Percentiles rank a stretch among this genome's conserved stretches.
These are phyloP conservation scores for Lasaia peninsularis DNA, from an alignment of 1,140 invertebrate genomes.

Conservation along the genomic window DNA sequence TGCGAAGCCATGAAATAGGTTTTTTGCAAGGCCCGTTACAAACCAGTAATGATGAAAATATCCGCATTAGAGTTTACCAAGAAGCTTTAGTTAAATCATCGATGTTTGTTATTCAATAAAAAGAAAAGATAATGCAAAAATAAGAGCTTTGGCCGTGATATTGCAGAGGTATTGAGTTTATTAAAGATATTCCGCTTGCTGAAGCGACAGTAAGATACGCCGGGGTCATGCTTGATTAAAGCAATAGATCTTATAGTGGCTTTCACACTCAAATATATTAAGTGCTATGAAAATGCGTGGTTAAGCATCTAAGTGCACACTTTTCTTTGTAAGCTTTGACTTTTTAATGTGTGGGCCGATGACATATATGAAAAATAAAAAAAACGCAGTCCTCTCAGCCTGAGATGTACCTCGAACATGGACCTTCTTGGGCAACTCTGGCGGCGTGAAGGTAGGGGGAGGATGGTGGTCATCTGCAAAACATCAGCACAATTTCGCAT, in stretches of 20 bases:
- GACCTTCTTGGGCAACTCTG: slow-evolving; percentile 97
- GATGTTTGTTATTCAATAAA: slow-evolving; percentile 23
- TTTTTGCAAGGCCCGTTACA: slow-evolving; percentile 58
- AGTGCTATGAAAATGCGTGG: slow-evolving; percentile 73
- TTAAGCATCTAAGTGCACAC: slow-evolving; percentile 70
- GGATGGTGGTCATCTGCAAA: slow-evolving; percentile 96
- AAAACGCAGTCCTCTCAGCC: slow-evolving; percentile 62
- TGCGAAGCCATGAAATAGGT: slow-evolving; percentile 57
- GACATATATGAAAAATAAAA: slow-evolving; percentile 52
- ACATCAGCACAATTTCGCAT: slow-evolving; percentile 83
- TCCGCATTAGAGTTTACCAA: slow-evolving; percentile 76
- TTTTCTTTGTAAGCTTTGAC: slow-evolving; percentile 59
- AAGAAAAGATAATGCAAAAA: slow-evolving; percentile 5
- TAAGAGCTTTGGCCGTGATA: neutral
- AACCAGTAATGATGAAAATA: slow-evolving; percentile 63
- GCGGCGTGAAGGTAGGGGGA: slow-evolving; percentile 96
- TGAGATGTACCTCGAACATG: slow-evolving; percentile 92
- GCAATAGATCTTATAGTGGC: slow-evolving; percentile 41
- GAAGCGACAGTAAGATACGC: slow-evolving; percentile 28
- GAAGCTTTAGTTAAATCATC: slow-evolving; percentile 60
- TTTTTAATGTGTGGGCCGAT: slow-evolving; percentile 62
- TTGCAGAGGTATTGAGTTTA: neutral
- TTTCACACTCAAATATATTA: slow-evolving; percentile 30
- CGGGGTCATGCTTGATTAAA: slow-evolving; percentile 61
- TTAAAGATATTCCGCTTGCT: slow-evolving; percentile 4